Evolutionary conservation across 2,888 invertebrate species (phyloP).

Genomic region (Litoditis marina): DNA sequence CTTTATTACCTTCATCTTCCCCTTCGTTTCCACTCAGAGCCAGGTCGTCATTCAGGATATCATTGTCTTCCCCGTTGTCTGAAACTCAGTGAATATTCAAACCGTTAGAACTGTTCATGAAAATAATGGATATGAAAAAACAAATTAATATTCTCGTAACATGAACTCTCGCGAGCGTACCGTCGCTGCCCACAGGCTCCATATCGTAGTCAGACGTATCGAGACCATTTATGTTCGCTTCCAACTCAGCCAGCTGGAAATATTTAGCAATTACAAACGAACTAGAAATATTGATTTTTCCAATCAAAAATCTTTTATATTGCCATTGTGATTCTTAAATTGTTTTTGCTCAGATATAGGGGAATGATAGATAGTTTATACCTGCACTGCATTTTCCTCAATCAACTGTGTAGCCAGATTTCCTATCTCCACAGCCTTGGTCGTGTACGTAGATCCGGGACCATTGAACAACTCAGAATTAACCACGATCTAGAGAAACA

Average conservation of each 20-base stretch:
- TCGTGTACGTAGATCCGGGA: slow-evolving; percentile 46
- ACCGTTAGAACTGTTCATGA: neutral
- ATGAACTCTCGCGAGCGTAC: no score
- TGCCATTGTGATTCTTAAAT: no score
- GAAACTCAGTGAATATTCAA: neutral
- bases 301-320: no score
- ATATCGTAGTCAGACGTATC: slow-evolving; percentile 14
- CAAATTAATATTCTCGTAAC: no score
- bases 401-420: slow-evolving; percentile 34
- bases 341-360: neutral
- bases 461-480: slow-evolving; percentile 56
- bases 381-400: slow-evolving; percentile 24
- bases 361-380: neutral
- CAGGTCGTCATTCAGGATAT: slow-evolving; percentile 35
- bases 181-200: slow-evolving; percentile 9
- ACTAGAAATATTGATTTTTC: neutral
- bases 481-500: slow-evolving; percentile 67
- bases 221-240: slow-evolving; percentile 45
- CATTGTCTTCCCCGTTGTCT: slow-evolving; percentile 20
- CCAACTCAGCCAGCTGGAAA: slow-evolving; percentile 43
- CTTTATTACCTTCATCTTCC: slow-evolving; percentile 21
- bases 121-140: no score
- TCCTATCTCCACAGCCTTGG: slow-evolving; percentile 55
- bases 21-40: slow-evolving; percentile 35
- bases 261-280: neutral